Base-by-base conservation (phyloP, 1,140 invertebrate genomes). In the Apis mellifera region DNA sequence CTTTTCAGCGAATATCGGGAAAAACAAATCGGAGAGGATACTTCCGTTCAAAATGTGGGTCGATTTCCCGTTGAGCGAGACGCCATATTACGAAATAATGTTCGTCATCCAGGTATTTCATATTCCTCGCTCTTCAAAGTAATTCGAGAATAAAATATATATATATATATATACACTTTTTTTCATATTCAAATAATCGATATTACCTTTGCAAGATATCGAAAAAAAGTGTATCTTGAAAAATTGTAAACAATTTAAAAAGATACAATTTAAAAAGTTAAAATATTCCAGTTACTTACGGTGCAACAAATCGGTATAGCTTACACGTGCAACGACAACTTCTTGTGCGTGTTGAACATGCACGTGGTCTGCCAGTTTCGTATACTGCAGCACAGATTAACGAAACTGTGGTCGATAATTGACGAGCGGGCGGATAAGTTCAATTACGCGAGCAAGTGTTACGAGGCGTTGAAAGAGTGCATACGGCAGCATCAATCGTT, bases 41-140 rank as follows among this genome's bases (percentile, higher is more conserved):
- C 48, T 90, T 11, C 89, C 89, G 0, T 90, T 88, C 42, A 85
- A 83, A 15, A 57, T 90, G 11, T 85, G 84, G 85, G 0, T 90
- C 13, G 50, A 84, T 48, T 68, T 86, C 21, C 89, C 89, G 12
- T 66, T 71, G 21, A 77, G 4, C 59, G 9, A 42, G 2, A 68
- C 87, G 3, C 89, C 89, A 0, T 90, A 88, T 57, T 90, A 85
- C 23, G 89, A 90, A 60, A 59, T 89, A n/a, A 77, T 65, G 23
- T 90, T 83, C 13, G 13, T 26, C 0, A 32, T 90, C 15, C 60
- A 74, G 71, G 78, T 42, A 42, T 42, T 32, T 32, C 32, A 32
- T 3, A 3, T 32, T 32, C 32, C 26, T 1, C 32, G 3, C 32
- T 42, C 7, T 42, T 42, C 32, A 42, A 42, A 42, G 5, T 42